phyloP scores from a whole-genome alignment of 1,140 invertebrate species.

The Phymastichus coffea region DNA sequence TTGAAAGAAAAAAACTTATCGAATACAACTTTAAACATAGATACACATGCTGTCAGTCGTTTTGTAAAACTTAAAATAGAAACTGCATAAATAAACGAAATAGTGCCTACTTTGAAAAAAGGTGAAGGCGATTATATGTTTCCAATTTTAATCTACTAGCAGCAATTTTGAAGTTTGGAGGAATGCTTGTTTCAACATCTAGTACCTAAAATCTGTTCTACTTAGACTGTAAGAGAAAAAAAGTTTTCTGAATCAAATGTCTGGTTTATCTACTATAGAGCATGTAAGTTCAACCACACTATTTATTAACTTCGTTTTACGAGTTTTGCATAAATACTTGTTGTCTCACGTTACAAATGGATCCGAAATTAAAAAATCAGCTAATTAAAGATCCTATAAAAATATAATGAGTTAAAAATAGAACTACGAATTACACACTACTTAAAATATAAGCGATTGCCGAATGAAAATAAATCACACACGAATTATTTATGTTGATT shows the following conservation, averaged over 20 bases:
- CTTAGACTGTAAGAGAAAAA: too few species aligned
- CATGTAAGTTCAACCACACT: neutral
- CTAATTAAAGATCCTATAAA: too few species aligned
- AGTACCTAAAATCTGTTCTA: neutral
- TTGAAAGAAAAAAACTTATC: slow-evolving; percentile 4
- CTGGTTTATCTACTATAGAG: too few species aligned
- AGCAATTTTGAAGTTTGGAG: neutral
- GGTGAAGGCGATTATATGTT: neutral
- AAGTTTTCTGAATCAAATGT: too few species aligned
- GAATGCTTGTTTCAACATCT: neutral
- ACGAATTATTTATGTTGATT: too few species aligned
- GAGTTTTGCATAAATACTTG: too few species aligned
- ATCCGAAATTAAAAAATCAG: too few species aligned
- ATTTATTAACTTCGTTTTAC: neutral
- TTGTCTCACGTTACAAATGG: too few species aligned
- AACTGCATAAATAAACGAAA: slow-evolving; percentile 9
- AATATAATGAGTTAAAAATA: too few species aligned
- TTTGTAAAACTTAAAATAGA: slow-evolving; percentile 18
- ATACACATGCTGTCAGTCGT: neutral
- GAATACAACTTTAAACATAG: neutral
- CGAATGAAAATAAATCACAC: too few species aligned
- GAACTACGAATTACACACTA: too few species aligned
- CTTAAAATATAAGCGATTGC: too few species aligned
- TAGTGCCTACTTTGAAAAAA: slow-evolving; percentile 20
- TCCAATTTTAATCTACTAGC: neutral